phyloP scores from a whole-genome alignment of 1,140 invertebrate genomes.

The Scaptomyza graminum region DNA sequence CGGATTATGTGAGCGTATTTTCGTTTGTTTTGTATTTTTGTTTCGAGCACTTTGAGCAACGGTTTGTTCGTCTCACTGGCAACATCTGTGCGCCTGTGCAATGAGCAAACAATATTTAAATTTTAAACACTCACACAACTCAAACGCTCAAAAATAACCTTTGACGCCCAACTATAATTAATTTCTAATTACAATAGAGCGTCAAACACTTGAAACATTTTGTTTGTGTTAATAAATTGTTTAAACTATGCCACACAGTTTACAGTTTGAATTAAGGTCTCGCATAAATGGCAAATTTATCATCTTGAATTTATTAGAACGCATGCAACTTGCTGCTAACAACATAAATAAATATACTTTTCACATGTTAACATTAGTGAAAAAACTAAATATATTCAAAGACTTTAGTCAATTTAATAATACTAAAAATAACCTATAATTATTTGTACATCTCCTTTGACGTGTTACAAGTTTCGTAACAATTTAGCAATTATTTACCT shows the following conservation, averaged over 20 bases:
- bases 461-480: too few species aligned
- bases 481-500: too few species aligned
- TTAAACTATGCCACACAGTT: background rate
- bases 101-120: conserved; percentile 71
- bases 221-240: background rate
- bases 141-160: background rate
- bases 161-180: background rate
- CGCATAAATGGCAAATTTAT: background rate
- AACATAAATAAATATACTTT: conserved; percentile 41
- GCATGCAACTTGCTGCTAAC: conserved; percentile 40
- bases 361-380: conserved; percentile 18
- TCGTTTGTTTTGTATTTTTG: conserved; percentile 38
- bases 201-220: background rate
- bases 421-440: background rate
- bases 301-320: conserved; percentile 20
- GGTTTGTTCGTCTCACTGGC: conserved; percentile 13
- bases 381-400: conserved; percentile 33
- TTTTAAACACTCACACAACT: conserved; percentile 46
- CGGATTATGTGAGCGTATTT: conserved; percentile 22
- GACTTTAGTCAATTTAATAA: background rate
- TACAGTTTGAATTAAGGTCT: conserved; percentile 4
- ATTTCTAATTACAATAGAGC: background rate
- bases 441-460: background rate
- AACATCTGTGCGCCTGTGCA: conserved; percentile 59
- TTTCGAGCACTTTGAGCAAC: conserved; percentile 44